These are phyloP conservation scores for Petrocephalus sullivani DNA, from an alignment of 2,797 vertebrate genomes.

Conservation along the genomic window DNA sequence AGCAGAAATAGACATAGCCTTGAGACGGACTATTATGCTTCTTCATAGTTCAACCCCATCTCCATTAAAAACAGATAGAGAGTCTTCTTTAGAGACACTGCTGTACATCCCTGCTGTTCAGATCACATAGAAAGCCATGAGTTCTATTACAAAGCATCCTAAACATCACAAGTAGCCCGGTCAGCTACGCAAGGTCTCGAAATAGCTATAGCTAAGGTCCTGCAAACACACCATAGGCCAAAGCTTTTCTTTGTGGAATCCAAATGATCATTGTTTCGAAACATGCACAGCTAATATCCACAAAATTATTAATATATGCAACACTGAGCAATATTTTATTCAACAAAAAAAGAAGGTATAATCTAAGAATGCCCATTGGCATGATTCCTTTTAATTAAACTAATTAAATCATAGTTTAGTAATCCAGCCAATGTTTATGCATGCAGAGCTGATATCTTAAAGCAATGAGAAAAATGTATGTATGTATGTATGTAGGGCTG, in stretches of 20 bases:
- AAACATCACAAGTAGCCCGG: neutral
- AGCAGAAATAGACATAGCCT: conserved; percentile 7
- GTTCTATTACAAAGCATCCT: neutral
- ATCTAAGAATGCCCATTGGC: conserved; percentile 48
- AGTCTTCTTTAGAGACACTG: neutral
- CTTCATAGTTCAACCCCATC: neutral
- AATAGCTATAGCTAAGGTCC: neutral
- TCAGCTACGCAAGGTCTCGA: neutral
- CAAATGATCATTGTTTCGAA: neutral
- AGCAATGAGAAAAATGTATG: conserved; percentile 10
- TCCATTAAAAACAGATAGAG: neutral
- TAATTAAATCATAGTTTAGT: conserved; percentile 52
- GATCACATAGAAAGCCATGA: neutral
- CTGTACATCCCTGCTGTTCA: neutral
- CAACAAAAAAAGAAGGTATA: conserved; percentile 37
- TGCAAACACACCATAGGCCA: neutral
- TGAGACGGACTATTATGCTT: neutral
- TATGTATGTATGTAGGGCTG: too few relatives aligned
- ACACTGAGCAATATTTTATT: conserved; percentile 35
- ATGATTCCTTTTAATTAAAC: conserved; percentile 46
- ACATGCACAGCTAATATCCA: neutral
- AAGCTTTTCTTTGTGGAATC: neutral
- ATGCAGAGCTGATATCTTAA: conserved; percentile 33
- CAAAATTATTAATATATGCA: conserved; percentile 29
- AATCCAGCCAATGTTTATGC: conserved; percentile 37